Base-by-base conservation (phyloP, 2,888 invertebrate genomes). In the Xestia c-nigrum region DNA sequence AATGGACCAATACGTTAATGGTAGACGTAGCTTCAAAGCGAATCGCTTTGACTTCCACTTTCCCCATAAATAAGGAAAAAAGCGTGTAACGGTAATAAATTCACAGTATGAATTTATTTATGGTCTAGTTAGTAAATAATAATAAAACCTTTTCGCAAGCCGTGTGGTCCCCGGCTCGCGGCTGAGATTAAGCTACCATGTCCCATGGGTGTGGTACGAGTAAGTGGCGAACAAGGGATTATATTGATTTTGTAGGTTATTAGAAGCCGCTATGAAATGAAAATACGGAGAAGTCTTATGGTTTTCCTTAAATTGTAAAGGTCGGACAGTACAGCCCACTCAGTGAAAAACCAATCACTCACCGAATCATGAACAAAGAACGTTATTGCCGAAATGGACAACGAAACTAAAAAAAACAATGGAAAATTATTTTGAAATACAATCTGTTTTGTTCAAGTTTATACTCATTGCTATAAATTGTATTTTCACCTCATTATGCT, bases 101-200 rank as follows among this genome's bases (percentile, higher is more conserved):
- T 83, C 69, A 63, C 81, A 72, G 85, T 81, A 83, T 81, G 76
- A 85, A 81, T 85, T 83, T 83, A 85, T 83, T 85, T 80, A 85
- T 83, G 81, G 57, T 72, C 47, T 81, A 72, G 76, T 85, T 66
- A 59, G 75, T 82, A 85, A 80, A 82, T 82, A 80, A 82, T 84
- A 82, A 80, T 80, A 76, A 73, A 84, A 70, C 72, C 52, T 75
- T 83, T 72, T 76, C 64, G 57, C 76, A 70, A 72, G 68, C 57
- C 69, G n/a, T 66, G 72, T 85, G 75, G 76, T 70, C 57, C 50
- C 38, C 52, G 75, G 21, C 72, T 70, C 50, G 31, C 52, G 75
- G 21, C 72, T 70, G 81, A 85, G 85, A 76, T 85, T 84, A 85
- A 69, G 66, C 76, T 66, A 76, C 50, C 66, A 59, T 59, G 72